These are phyloP conservation scores for Drosophila azteca DNA, from an alignment of 1,140 invertebrate genomes.

Conservation along the genomic window DNA sequence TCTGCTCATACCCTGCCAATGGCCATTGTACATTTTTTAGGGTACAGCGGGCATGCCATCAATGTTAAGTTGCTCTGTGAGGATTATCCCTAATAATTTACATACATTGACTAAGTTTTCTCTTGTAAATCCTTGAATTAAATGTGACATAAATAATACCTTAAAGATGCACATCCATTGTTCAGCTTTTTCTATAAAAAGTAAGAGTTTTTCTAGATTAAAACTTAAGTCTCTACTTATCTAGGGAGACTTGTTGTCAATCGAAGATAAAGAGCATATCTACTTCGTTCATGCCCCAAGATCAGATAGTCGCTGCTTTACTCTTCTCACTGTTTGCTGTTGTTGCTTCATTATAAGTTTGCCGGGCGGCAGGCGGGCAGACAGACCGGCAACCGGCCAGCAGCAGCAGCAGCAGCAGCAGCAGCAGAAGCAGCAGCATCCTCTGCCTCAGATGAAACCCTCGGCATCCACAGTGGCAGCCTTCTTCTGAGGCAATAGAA, in stretches of 20 bases:
- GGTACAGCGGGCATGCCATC: neutral
- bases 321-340: conserved; percentile 8
- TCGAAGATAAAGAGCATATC: conserved; percentile 19
- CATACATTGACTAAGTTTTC: no score
- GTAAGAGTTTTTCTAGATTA: no score
- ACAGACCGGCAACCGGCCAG: conserved; percentile 45
- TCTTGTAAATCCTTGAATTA: no score
- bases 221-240: no score
- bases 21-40: neutral
- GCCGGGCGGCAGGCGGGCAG: conserved; percentile 51
- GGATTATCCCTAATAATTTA: no score
- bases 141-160: no score
- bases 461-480: conserved; percentile 48
- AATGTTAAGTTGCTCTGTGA: neutral
- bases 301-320: neutral
- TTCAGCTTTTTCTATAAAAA: no score
- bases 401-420: conserved; percentile 13
- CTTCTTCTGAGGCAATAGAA: conserved; percentile 66
- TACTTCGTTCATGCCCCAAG: neutral
- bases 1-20: conserved; percentile 6
- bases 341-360: conserved; percentile 67
- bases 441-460: neutral
- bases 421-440: conserved; percentile 5
- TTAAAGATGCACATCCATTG: no score
- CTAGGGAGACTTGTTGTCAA: no score